A percentile compares a stretch with the other conserved stretches of the same genome.
These are phyloP conservation scores for Cinclus cinclus DNA, from an alignment of 2,113 vertebrate species.

Conservation along the genomic window DNA sequence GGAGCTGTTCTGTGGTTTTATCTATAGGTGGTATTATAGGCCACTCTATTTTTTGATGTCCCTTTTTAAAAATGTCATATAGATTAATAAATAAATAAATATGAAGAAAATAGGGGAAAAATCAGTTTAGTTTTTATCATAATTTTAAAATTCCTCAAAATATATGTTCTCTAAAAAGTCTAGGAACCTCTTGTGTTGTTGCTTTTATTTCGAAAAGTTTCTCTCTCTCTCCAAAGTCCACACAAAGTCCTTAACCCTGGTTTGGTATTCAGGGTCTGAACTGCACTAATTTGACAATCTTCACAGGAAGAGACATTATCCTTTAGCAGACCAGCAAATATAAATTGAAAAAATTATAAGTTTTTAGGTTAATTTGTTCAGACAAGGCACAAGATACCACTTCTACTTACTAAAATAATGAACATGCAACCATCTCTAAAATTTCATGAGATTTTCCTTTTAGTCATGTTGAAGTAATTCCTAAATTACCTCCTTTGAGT, in stretches of 20 bases:
- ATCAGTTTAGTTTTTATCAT: background rate
- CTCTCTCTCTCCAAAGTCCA: background rate
- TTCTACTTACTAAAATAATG: background rate
- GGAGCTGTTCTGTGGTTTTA: constrained; percentile 32
- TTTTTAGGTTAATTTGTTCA: background rate
- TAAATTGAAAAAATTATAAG: background rate
- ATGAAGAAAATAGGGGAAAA: background rate
- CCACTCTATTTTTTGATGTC: background rate
- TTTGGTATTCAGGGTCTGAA: background rate
- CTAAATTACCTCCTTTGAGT: background rate
- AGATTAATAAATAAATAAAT: background rate
- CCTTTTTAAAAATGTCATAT: background rate
- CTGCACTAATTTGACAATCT: background rate
- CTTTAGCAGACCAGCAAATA: background rate
- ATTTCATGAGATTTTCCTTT: background rate
- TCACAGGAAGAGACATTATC: background rate
- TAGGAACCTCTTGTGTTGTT: background rate
- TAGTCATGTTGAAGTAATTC: background rate
- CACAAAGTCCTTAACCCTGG: background rate
- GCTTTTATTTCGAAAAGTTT: background rate
- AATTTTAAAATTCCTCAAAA: background rate
- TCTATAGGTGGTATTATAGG: constrained; percentile 50
- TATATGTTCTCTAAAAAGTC: background rate
- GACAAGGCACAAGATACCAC: background rate
- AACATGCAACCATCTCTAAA: background rate